Evolutionary conservation across 2,797 vertebrate genomes (phyloP).

Genomic region (Gobio occitaniae): DNA sequence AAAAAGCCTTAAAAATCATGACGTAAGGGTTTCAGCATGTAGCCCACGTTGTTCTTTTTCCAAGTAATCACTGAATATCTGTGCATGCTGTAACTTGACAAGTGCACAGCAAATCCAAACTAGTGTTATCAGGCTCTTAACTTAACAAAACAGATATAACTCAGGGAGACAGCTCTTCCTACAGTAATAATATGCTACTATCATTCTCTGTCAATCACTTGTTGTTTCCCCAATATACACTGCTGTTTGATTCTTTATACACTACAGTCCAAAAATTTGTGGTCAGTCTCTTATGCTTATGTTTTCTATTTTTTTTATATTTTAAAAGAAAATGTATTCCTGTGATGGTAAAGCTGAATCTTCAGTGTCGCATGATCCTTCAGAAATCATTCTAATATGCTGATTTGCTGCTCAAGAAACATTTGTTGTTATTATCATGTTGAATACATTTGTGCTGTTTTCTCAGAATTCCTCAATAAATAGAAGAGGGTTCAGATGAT

Average conservation of each 20-base stretch:
- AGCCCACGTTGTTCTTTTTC: neutral
- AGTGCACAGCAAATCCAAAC: constrained; percentile 27
- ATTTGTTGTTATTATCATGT: neutral
- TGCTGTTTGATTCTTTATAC: neutral
- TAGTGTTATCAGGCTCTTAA: constrained; percentile 45
- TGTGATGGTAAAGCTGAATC: neutral
- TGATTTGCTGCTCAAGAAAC: neutral
- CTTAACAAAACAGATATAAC: constrained; percentile 51
- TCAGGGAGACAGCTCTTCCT: constrained; percentile 49
- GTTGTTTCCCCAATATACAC: neutral
- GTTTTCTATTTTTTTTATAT: neutral
- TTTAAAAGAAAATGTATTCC: neutral
- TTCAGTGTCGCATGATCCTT: neutral
- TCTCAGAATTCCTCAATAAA: neutral
- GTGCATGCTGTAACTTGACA: constrained; percentile 57
- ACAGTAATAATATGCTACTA: neutral
- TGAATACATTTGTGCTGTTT: neutral
- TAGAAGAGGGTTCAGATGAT: neutral
- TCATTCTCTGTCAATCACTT: neutral
- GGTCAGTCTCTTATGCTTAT: neutral
- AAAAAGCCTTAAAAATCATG: neutral
- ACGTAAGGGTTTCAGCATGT: neutral
- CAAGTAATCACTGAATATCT: neutral
- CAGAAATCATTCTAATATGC: neutral
- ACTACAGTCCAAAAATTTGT: neutral